Evolutionary conservation across 2,888 invertebrate genomes (phyloP), one percentile per base, ranked within the genome.

Genomic region (Strigamia crassipes): DNA sequence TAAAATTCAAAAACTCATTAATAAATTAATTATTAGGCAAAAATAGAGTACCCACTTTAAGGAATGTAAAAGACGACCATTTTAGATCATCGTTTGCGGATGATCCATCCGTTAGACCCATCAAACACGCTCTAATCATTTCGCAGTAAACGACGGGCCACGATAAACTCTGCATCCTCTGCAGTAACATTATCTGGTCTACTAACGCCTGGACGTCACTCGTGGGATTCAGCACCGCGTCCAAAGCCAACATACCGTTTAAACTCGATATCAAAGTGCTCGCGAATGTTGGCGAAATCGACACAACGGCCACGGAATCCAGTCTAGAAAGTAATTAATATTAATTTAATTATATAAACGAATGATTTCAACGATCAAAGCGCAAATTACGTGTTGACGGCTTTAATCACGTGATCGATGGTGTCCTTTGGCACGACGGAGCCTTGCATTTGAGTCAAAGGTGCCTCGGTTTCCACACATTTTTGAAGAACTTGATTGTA

Each of bases 41-140:
- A 51, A 51, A n/a, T 18, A 9, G 15, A 79, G 10, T 10, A 5
- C 42, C 95, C 80, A 97, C 92, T 90, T 97, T 97, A 10, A 97
- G 90, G 86, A 96, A 97, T 0, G 95, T 94, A 87, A 97, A 96
- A 12, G 97, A 96, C 15, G 96, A 95, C 96, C 97, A 97, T 85
- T 96, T 92, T 5, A 96, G 93, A 86, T 96, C 96, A 85, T 94
- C 94, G 10, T 93, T 91, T 77, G 93, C 94, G 85, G 93, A 94
- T 81, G 93, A 92, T 0, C 94, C 94, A 88, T 96, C 95, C 86
- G 95, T 93, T 5, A 97, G 88, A n/a, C 95, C 95, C 86, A 97
- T 92, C 83, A 97, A 92, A 86, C 96, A 95, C 0, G 96, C 94
- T 84, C 96, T 90, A 85, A 97, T 93, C 41, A 97, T 90, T 90